A percentile compares a stretch with the other conserved stretches of the same genome.
Conservation (phyloP, 2,888 invertebrate species). For the Tenthredo distinguenda region DNA sequence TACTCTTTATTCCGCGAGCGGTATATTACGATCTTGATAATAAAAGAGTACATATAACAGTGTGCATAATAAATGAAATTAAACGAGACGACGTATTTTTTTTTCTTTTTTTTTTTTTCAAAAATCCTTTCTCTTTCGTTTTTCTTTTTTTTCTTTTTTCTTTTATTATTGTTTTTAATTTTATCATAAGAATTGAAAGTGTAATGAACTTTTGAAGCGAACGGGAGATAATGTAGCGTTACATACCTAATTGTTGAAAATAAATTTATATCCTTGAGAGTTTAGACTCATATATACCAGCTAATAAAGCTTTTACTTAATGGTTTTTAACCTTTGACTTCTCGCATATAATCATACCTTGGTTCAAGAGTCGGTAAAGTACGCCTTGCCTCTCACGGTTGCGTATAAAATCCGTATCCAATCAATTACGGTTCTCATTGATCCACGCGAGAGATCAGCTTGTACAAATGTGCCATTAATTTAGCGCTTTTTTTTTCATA, state of each 20-base stretch:
- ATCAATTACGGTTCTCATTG: slow-evolving; percentile 12
- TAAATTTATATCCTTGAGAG: slow-evolving; percentile 6
- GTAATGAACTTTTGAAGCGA: not conserved
- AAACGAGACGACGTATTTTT: not conserved
- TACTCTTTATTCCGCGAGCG: not conserved
- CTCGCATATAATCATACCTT: not conserved
- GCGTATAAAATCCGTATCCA: not conserved
- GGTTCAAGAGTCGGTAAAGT: not conserved
- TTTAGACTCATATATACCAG: not conserved
- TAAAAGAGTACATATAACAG: not conserved
- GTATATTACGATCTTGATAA: not conserved
- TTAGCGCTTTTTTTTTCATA: not conserved
- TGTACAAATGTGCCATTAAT: not conserved
- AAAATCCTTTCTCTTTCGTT: no score
- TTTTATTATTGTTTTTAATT: not conserved
- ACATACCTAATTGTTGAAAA: not conserved
- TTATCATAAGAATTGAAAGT: not conserved
- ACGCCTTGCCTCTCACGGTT: not conserved
- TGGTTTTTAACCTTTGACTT: slow-evolving; percentile 16
- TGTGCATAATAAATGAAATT: not conserved
- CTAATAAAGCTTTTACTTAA: slow-evolving; percentile 12
- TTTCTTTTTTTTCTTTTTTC: no score
- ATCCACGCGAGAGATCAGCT: not conserved
- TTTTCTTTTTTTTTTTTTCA: not conserved
- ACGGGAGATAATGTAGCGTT: not conserved